phyloP scores from a whole-genome alignment of 2,888 invertebrate genomes.

The Zygothrica quintamaculata region DNA sequence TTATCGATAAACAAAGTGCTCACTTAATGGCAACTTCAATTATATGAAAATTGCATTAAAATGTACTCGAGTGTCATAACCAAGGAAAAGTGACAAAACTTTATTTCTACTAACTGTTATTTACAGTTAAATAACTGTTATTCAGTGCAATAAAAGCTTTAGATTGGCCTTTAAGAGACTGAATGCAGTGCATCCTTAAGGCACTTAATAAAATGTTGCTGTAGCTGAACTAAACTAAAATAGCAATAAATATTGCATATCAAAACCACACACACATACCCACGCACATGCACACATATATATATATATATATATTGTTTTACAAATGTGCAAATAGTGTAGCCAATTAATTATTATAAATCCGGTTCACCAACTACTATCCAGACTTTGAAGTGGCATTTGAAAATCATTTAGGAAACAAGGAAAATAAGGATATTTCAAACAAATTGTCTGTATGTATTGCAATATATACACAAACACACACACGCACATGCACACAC shows the following conservation, averaged over 20 bases:
- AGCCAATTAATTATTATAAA: conserved; percentile 79
- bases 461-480: conserved; percentile 3
- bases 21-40: conserved; percentile 25
- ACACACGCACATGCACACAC: neutral
- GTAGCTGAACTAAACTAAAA: conserved; percentile 52
- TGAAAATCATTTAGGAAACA: conserved; percentile 56
- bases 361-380: conserved; percentile 49
- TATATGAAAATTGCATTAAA: conserved; percentile 19
- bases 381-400: conserved; percentile 52
- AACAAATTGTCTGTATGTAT: conserved; percentile 43
- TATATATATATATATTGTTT: conserved; percentile 27
- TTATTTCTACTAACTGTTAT: too few species aligned
- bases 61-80: conserved; percentile 33
- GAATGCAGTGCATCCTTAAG: conserved; percentile 17
- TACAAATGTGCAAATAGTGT: conserved; percentile 65
- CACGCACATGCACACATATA: conserved; percentile 9
- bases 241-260: conserved; percentile 60
- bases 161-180: conserved; percentile 3
- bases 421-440: conserved; percentile 18
- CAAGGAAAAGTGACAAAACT: conserved; percentile 37
- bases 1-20: conserved; percentile 5
- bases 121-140: too few species aligned
- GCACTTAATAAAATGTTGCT: conserved; percentile 68
- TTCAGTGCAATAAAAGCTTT: conserved; percentile 15
- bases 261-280: conserved; percentile 30